phyloP scores from a whole-genome alignment of 2,888 invertebrate species.

The Eulithis testata region DNA sequence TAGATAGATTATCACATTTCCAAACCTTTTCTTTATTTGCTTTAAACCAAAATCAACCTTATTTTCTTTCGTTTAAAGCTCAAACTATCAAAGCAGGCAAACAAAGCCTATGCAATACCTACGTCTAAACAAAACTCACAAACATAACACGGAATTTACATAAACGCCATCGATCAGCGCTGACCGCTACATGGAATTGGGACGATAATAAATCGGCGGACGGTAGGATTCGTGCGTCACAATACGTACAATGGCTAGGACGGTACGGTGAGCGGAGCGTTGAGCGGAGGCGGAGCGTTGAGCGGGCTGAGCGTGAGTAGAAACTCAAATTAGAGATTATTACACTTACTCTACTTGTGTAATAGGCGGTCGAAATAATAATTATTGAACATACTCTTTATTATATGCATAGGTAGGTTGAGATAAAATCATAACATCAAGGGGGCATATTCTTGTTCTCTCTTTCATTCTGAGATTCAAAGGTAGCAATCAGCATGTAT shows the following conservation, averaged over 20 bases:
- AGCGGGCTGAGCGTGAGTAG: background rate
- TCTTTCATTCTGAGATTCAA: too few species aligned
- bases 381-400: too few species aligned
- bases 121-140: constrained; percentile 29
- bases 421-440: too few species aligned
- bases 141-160: constrained; percentile 31
- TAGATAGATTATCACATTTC: constrained; percentile 1
- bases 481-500: too few species aligned
- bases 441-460: too few species aligned
- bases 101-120: constrained; percentile 11
- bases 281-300: constrained; percentile 6
- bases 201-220: constrained; percentile 32
- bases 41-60: background rate
- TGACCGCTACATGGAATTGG: constrained; percentile 45
- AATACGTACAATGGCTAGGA: constrained; percentile 11
- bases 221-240: constrained; percentile 32
- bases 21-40: constrained; percentile 3
- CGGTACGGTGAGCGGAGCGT: constrained; percentile 5
- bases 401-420: too few species aligned
- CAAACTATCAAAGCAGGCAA: constrained; percentile 2
- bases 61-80: background rate
- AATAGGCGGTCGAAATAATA: too few species aligned
- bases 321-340: too few species aligned
- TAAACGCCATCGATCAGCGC: constrained; percentile 43
- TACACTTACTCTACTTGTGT: too few species aligned